Percentiles rank a stretch among this genome's conserved stretches.
These are phyloP conservation scores for Pentalonia nigronervosa DNA, from an alignment of 1,140 invertebrate genomes.

Conservation along the genomic window DNA sequence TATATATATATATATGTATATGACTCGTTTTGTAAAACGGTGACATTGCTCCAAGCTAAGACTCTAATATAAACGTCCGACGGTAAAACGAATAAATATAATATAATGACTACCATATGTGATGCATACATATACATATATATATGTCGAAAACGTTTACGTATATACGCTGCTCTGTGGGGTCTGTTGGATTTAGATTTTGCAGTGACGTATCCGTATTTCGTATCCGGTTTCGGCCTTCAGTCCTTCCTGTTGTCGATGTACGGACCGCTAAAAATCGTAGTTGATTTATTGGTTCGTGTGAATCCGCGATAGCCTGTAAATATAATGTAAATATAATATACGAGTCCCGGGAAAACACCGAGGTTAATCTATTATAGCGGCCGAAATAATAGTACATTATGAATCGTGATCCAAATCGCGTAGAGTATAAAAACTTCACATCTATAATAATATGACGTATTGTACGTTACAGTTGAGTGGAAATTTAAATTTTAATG, in stretches of 20 bases:
- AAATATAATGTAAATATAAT: neutral
- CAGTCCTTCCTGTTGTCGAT: neutral
- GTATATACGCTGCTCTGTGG: neutral
- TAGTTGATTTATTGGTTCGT: neutral
- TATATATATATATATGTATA: neutral
- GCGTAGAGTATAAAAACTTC: neutral
- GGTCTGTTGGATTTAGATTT: neutral
- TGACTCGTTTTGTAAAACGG: conserved; percentile 14
- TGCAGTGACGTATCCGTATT: neutral
- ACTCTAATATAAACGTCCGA: neutral
- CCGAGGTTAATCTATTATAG: neutral
- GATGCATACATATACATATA: neutral
- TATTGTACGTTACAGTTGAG: no score
- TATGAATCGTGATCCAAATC: neutral
- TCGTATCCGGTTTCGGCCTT: neutral
- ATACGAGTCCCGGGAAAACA: neutral
- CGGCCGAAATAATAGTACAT: neutral
- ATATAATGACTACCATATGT: conserved; percentile 3
- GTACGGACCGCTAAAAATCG: neutral
- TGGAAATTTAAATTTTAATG: neutral
- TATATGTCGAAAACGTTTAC: neutral
- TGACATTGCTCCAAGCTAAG: neutral
- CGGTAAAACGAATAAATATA: conserved; percentile 8
- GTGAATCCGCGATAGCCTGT: neutral
- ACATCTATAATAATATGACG: neutral